Conservation (phyloP, 2,113 vertebrate genomes). For the Gorsachius goisagi region DNA sequence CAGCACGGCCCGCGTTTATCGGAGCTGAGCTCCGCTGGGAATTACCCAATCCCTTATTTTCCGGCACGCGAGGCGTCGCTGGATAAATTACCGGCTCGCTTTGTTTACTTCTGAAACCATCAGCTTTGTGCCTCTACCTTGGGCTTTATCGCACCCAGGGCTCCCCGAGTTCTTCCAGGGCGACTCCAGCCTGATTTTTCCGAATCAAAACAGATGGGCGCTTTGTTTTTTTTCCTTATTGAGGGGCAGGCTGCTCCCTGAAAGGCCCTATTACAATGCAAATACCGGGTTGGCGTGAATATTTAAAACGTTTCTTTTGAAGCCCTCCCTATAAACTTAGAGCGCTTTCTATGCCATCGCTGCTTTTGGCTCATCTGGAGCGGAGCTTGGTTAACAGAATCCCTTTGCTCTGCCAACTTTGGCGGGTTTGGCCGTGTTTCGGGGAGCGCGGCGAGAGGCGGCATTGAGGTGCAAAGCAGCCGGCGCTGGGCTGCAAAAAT, state of each 20-base stretch:
- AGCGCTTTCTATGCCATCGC: neutral
- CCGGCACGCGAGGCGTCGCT: neutral
- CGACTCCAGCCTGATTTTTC: neutral
- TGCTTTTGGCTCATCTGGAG: neutral
- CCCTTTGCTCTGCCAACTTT: neutral
- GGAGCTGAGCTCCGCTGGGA: neutral
- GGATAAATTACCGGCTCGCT: neutral
- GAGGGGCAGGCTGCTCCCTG: neutral
- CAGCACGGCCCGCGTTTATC: neutral
- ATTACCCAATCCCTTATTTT: neutral
- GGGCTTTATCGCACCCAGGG: neutral
- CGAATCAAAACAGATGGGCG: constrained; percentile 39
- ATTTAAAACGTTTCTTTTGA: constrained; percentile 28
- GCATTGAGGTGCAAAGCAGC: neutral
- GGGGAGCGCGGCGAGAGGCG: neutral
- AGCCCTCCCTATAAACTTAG: constrained; percentile 14
- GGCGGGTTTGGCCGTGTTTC: neutral
- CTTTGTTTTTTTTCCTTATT: constrained; percentile 40
- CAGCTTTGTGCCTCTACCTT: neutral
- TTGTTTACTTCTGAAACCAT: constrained; percentile 26
- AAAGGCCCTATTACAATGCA: constrained; percentile 55
- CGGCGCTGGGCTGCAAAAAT: neutral
- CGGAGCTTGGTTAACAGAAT: neutral
- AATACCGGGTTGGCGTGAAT: constrained; percentile 51
- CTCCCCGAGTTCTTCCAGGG: neutral